Base-by-base conservation (phyloP, 2,113 vertebrate genomes). In the Hydrolagus affinis region DNA sequence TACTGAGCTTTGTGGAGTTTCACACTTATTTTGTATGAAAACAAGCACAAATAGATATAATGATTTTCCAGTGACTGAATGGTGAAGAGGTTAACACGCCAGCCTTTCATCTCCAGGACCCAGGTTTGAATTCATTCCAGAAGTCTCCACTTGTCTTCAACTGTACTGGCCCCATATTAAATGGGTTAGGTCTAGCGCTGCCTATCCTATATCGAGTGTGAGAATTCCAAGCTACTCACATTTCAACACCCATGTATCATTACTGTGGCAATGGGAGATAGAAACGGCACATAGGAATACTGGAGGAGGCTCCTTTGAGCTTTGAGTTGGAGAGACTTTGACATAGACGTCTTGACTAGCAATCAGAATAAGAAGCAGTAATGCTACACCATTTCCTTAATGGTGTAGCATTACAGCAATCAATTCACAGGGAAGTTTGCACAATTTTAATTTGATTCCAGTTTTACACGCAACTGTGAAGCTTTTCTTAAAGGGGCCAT, bases 11-110 rank as follows among this genome's bases (percentile, higher is more conserved):
- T 68, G 32, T 64, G 30, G 78, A 83, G 28, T 32, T 10, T 23
- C 59, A 21, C 60, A 66, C 60, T 62, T 59, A 83, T 83, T 83
- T 83, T 83, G 75, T 83, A 68, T 66, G 60, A 83, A 30, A 66
- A 15, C 9, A 83, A 25, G 60, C 66, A 8, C 78, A 83, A 83
- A 66, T 66, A 25, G 57, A 59, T 19, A 28, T 68, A 25, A 14
- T 64, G 25, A 68, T 10, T 10, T 83, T 83, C 62, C 11, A 83
- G 14, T 15, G 78, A 9, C 78, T 25, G 23, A 12, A 19, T 83
- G 11, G 14, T 59, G 28, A 1, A 83, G 60, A 66, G 78, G 28
- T 83, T 32, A 25, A 21, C 75, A 77, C n/a, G 59, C 57, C n/a
- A 9, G 57, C 62, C 25, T 14, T 64, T 64, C 17, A 66, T 44